Evolutionary conservation across 2,888 invertebrate species (phyloP).

Genomic region (Saturnia japonica): DNA sequence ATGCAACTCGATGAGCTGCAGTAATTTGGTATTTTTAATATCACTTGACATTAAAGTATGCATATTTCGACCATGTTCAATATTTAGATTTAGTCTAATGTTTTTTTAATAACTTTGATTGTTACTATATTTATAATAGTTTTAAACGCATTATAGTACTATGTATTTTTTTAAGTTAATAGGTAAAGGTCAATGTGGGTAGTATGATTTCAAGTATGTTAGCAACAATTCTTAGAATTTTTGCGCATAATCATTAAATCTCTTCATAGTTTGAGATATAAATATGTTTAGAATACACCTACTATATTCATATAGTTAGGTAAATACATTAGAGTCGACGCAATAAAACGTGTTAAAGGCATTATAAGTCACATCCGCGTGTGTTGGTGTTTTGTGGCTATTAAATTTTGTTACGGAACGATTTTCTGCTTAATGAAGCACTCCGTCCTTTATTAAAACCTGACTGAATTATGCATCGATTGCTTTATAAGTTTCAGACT

Average conservation of each 20-base stretch:
- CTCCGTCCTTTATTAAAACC: constrained; percentile 45
- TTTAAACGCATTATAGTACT: not conserved
- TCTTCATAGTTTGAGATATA: constrained; percentile 5
- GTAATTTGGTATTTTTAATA: not conserved
- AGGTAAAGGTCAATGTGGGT: not conserved
- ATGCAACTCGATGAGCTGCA: not conserved
- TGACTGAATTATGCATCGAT: constrained; percentile 24
- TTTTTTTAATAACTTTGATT: constrained; percentile 33
- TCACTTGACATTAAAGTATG: not conserved
- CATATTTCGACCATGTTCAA: constrained; percentile 21
- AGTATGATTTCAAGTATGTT: not conserved
- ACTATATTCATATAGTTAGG: not conserved
- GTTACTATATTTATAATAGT: not conserved
- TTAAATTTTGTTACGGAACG: constrained; percentile 25
- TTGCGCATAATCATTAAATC: not conserved
- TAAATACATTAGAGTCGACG: constrained; percentile 15
- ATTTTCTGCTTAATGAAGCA: constrained; percentile 46
- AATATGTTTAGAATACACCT: not conserved
- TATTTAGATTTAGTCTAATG: constrained; percentile 33
- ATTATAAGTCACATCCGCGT: constrained; percentile 15
- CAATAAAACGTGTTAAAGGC: constrained; percentile 15
- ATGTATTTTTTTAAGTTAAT: constrained; percentile 1
- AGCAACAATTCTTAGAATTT: not conserved
- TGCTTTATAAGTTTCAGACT: constrained; percentile 9
- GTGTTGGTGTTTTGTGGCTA: constrained; percentile 15